Evolutionary conservation across 2,113 vertebrate species (phyloP).

Genomic region (Leucosticte australis): DNA sequence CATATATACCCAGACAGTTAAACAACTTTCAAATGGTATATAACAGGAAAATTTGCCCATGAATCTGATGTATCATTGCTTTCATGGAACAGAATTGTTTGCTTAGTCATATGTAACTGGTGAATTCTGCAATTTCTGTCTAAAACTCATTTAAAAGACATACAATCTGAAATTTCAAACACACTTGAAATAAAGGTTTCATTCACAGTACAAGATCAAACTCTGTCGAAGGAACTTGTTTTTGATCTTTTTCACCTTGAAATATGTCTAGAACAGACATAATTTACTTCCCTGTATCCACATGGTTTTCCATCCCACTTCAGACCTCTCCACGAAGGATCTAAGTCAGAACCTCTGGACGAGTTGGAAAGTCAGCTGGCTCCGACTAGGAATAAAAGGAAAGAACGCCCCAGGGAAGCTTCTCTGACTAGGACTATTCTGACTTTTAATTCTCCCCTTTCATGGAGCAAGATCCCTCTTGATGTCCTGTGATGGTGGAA

Average conservation of each 20-base stretch:
- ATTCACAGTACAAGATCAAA: not conserved
- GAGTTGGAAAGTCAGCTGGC: not conserved
- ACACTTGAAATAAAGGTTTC: not conserved
- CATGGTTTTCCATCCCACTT: not conserved
- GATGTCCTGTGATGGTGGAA: not conserved
- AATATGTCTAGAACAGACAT: not conserved
- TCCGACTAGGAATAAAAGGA: not conserved
- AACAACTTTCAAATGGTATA: not conserved
- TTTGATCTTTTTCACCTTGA: not conserved
- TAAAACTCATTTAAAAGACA: not conserved
- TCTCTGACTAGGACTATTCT: not conserved
- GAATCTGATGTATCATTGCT: not conserved
- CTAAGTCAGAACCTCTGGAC: not conserved
- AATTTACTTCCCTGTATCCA: not conserved
- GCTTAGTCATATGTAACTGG: not conserved
- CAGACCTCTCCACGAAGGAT: not conserved
- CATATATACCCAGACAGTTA: not conserved
- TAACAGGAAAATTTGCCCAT: not conserved
- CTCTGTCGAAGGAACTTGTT: not conserved
- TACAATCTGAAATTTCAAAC: not conserved
- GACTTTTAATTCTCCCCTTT: not conserved
- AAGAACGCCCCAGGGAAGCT: not conserved
- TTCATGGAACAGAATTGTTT: not conserved
- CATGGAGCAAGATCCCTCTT: not conserved
- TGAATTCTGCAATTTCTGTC: not conserved